Conservation (phyloP, 2,113 vertebrate genomes). For the Neodon shergylaensis region DNA sequence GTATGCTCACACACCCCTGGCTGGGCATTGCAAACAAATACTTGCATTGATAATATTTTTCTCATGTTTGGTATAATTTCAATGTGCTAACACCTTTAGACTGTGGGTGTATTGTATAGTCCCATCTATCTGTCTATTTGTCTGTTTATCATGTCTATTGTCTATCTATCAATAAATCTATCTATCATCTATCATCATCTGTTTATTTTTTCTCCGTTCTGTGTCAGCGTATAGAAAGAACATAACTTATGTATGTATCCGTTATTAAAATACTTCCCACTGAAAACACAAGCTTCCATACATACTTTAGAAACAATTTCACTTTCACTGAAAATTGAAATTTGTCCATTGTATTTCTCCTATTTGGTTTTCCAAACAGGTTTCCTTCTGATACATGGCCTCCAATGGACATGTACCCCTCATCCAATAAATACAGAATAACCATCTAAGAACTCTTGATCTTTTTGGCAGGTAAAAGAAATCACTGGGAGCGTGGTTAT, state of each 20-base stretch:
- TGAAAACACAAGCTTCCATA: neutral
- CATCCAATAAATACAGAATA: neutral
- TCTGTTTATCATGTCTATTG: neutral
- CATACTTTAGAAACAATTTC: neutral
- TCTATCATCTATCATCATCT: neutral
- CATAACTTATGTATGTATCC: neutral
- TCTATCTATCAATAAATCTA: neutral
- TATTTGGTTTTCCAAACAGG: neutral
- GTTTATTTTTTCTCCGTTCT: neutral
- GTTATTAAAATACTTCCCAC: conserved; percentile 18
- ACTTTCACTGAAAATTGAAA: neutral
- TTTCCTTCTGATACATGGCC: neutral
- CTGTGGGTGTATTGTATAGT: neutral
- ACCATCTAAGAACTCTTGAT: neutral
- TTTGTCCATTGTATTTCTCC: neutral
- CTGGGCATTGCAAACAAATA: conserved; percentile 9
- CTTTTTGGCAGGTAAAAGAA: neutral
- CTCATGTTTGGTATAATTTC: conserved; percentile 16
- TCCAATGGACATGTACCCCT: rapidly evolving
- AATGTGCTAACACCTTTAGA: neutral
- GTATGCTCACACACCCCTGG: neutral
- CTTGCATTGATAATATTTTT: neutral
- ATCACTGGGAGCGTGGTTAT: neutral
- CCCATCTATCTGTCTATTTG: neutral
- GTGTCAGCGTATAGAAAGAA: neutral